Base-by-base conservation (phyloP, 2,113 vertebrate genomes). In the Ophiodon elongatus region DNA sequence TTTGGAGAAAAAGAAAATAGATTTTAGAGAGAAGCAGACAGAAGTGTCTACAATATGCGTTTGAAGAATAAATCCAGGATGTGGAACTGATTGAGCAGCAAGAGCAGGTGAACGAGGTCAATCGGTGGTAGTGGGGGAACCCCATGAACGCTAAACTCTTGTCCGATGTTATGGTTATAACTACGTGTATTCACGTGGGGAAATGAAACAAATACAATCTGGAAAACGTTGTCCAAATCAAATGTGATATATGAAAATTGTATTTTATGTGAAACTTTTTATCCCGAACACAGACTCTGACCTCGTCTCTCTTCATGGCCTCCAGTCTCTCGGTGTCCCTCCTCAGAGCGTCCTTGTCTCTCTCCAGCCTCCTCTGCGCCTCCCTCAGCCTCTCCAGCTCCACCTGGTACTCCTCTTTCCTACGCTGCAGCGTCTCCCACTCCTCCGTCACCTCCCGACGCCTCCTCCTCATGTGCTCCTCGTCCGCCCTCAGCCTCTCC, bases 371-470 rank as follows among this genome's bases (percentile, higher is more conserved):
- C 68, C 91, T 95, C 94, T 97, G 97, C 0, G 95, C 92, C 0
- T 93, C 64, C 10, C 92, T 95, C 35, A 98, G 95, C 45, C 94
- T 82, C 89, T 97, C 97, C 92, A 97, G 87, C 64, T 98, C 97
- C 0, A 87, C 80, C 90, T 97, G 96, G 91, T 97, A 97, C 50
- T 95, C 83, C 1, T 93, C 94, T 71, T 96, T 97, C 88, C 83
- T 94, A 85, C 80, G 75, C 87, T 93, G 96, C 43, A 98, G 94
- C 79, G 94, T 95, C 14, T 95, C 93, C 0, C 69, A 88, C 21
- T 96, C 95, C 8, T 87, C 88, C 17, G 94, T 94, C 17, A 97
- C 84, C 35, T 96, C 94, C 35, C 78, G 92, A 56, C 70, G 82
- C 25, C 87, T 89, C 10, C 67, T 93, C 56, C 77, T 92, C 13